A percentile compares a stretch with the other conserved stretches of the same genome.
phyloP scores from a whole-genome alignment of 2,888 invertebrate species.

The Lithophane semibrunnea region DNA sequence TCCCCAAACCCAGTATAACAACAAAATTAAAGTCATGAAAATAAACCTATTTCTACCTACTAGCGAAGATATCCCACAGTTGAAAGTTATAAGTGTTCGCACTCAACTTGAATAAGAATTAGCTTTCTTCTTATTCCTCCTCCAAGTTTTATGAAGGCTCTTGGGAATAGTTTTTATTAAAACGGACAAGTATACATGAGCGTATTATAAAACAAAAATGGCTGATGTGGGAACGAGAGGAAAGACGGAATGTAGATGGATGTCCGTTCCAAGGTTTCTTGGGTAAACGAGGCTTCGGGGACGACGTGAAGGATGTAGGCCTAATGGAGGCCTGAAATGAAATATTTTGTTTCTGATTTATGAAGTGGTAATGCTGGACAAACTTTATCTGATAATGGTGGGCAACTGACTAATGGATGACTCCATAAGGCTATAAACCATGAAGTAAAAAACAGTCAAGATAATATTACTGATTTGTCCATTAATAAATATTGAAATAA shows the following conservation, averaged over 20 bases:
- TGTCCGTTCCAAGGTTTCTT: slow-evolving; percentile 39
- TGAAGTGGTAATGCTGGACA: background rate
- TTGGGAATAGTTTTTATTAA: slow-evolving; percentile 60
- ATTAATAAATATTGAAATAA: background rate
- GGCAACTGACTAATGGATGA: background rate
- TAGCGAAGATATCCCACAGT: slow-evolving; percentile 53
- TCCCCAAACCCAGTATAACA: background rate
- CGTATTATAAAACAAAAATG: slow-evolving; percentile 54
- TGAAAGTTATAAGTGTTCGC: slow-evolving; percentile 71
- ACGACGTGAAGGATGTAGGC: slow-evolving; percentile 21
- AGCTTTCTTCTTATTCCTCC: slow-evolving; percentile 59
- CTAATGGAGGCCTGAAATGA: slow-evolving; percentile 30
- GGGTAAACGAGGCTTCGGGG: slow-evolving; percentile 41
- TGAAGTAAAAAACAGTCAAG: background rate
- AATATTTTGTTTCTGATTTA: slow-evolving; percentile 26
- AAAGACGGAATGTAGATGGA: slow-evolving; percentile 35
- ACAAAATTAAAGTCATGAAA: slow-evolving; percentile 33
- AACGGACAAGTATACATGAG: slow-evolving; percentile 51
- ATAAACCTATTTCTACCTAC: slow-evolving; percentile 43
- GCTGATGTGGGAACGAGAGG: slow-evolving; percentile 34
- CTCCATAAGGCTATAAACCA: background rate
- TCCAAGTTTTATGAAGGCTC: slow-evolving; percentile 57
- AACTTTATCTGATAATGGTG: background rate
- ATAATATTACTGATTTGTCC: background rate
- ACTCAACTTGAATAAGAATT: slow-evolving; percentile 71